Evolutionary conservation across 2,113 vertebrate genomes (phyloP).

Genomic region (Panthera uncia): DNA sequence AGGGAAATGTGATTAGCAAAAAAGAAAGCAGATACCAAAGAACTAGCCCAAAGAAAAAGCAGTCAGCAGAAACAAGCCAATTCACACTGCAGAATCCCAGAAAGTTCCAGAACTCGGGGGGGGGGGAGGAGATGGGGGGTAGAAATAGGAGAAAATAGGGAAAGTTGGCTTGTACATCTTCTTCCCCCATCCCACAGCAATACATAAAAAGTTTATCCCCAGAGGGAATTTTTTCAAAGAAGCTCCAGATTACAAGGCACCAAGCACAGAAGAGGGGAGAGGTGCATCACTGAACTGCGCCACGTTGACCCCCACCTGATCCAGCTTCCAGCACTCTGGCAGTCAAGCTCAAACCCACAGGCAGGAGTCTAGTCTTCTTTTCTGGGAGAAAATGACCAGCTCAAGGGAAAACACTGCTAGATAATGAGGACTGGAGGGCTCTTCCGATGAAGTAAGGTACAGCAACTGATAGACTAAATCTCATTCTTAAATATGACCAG

Average conservation of each 20-base stretch:
- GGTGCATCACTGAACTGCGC: neutral
- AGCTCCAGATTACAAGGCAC: neutral
- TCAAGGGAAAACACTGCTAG: neutral
- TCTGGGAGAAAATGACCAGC: neutral
- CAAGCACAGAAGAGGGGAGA: neutral
- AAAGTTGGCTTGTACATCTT: neutral
- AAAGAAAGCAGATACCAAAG: neutral
- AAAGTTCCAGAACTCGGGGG: neutral
- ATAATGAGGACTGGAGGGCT: neutral
- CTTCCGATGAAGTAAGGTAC: neutral
- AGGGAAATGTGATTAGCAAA: neutral
- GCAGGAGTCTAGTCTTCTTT: neutral
- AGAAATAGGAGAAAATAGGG: neutral
- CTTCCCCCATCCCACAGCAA: neutral
- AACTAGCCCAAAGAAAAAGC: neutral
- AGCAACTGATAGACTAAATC: neutral
- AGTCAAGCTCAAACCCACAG: neutral
- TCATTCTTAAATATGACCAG: neutral
- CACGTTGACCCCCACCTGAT: neutral
- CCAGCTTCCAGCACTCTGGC: neutral
- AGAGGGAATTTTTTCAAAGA: neutral
- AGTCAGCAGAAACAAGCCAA: neutral
- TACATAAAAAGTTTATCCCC: constrained; percentile 31
- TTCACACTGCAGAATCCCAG: neutral
- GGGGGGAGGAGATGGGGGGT: neutral